Evolutionary conservation across 2,888 invertebrate genomes (phyloP), one percentile per base, ranked within the genome.

Genomic region (Pandemis heparana): DNA sequence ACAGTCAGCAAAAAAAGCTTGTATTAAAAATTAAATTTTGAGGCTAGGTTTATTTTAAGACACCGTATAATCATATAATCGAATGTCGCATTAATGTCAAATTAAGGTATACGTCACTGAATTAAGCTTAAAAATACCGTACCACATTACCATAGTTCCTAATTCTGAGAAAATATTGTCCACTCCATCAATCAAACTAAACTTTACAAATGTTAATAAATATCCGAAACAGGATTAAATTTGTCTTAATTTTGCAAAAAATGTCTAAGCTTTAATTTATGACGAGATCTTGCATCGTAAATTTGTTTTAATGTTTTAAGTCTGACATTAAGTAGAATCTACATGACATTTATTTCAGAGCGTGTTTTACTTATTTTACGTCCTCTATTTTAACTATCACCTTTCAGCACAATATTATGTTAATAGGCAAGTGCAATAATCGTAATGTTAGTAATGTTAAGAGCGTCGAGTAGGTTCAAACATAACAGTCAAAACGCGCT

Each of bases 321-420:
- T 69, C 67, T 38, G 51, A 56, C 68, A 75, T 61, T 75, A 68
- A 66, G 43, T 69, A 63, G 71, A 59, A 71, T 71, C 67, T 72
- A 56, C 66, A 46, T 16, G 70, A 61, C 74, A 66, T 70, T 74
- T 60, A 74, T 63, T 51, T 48, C 18, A 59, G 43, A 56, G 38
- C 39, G 14, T 60, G 38, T 23, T 14, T 60, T 23, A 48, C 14
- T 43, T 64, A 39, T 65, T 71, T 66, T 71, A 12, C 18, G 53
- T 9, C 16, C 16, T 53, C 9, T 18, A 56, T 7, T 16, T 38
- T 61, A 9, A 61, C 16, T 64, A 32, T 71, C n/a, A 51, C 51
- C 32, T 71, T 51, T 71, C 18, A 64, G 59, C 64, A 43, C 64
- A 18, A 18, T 71, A 12, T 51, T 70, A 16, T n/a, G 0, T 3